These are phyloP conservation scores for Lycocorax pyrrhopterus DNA, from an alignment of 2,113 vertebrate genomes.

Conservation along the genomic window DNA sequence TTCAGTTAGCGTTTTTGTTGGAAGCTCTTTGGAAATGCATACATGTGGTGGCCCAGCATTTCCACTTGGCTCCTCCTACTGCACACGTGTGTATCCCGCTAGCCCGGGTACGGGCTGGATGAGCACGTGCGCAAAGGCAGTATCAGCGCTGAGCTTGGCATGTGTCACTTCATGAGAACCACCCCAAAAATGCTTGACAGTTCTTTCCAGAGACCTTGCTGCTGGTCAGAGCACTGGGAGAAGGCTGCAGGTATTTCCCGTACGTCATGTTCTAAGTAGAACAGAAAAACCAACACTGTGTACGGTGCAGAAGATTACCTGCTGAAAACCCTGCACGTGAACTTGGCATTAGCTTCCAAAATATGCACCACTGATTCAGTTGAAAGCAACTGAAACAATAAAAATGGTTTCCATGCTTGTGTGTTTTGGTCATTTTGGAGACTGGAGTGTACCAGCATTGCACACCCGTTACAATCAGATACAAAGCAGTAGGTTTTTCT, in stretches of 20 bases:
- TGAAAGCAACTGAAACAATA: not conserved
- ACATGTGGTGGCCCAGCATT: not conserved
- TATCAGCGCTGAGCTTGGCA: not conserved
- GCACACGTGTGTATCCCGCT: fast-evolving
- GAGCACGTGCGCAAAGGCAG: not conserved
- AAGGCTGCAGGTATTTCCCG: not conserved
- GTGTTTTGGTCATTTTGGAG: not conserved
- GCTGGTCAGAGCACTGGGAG: not conserved
- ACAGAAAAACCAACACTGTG: not conserved
- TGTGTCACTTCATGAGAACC: fast-evolving
- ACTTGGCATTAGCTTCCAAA: not conserved
- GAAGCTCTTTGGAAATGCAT: not conserved
- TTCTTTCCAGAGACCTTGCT: not conserved
- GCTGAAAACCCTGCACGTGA: not conserved
- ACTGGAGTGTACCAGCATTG: not conserved
- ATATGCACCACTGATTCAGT: not conserved
- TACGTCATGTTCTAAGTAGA: not conserved
- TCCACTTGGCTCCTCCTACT: not conserved
- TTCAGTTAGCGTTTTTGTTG: not conserved
- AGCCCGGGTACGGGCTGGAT: not conserved
- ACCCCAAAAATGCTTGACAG: not conserved
- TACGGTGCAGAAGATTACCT: not conserved
- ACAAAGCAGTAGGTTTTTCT: not conserved
- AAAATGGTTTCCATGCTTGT: not conserved
- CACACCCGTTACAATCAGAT: not conserved